These are phyloP conservation scores for Oostethus manadensis DNA, from an alignment of 2,113 vertebrate species.

Conservation along the genomic window DNA sequence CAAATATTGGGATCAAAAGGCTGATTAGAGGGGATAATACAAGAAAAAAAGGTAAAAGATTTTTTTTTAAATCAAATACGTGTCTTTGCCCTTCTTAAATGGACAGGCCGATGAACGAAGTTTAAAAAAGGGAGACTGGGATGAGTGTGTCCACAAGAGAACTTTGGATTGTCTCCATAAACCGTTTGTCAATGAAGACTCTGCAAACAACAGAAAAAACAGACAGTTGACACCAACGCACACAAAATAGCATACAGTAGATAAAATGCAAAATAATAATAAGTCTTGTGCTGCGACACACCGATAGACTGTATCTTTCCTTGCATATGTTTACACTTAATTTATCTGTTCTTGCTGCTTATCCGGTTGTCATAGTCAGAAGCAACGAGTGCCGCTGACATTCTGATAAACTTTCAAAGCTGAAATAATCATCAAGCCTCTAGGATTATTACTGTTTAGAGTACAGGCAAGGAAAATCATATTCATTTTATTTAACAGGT, in stretches of 20 bases:
- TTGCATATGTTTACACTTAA: too few relatives aligned
- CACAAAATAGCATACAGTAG: too few relatives aligned
- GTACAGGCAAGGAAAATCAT: too few relatives aligned
- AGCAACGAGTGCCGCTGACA: too few relatives aligned
- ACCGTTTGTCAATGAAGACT: conserved; percentile 18
- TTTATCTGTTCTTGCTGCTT: too few relatives aligned
- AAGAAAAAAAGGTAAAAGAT: background rate
- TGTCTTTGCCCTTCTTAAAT: conserved; percentile 7
- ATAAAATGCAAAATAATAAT: background rate
- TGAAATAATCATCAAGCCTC: too few relatives aligned
- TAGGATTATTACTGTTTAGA: too few relatives aligned
- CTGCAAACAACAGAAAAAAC: conserved; percentile 9
- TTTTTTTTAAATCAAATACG: background rate
- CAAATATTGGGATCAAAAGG: conserved; percentile 41
- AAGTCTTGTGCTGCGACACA: background rate
- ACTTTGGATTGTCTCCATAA: conserved; percentile 38
- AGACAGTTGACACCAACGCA: conserved; percentile 2
- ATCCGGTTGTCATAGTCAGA: too few relatives aligned
- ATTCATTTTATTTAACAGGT: too few relatives aligned
- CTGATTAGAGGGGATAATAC: conserved; percentile 4
- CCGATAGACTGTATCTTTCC: too few relatives aligned
- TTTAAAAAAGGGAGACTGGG: conserved; percentile 8
- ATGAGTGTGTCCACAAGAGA: conserved; percentile 7
- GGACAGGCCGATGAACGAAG: conserved; percentile 23
- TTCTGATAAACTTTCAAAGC: too few relatives aligned